Conservation (phyloP, 2,888 invertebrate genomes). For the Macrophya annulata region DNA sequence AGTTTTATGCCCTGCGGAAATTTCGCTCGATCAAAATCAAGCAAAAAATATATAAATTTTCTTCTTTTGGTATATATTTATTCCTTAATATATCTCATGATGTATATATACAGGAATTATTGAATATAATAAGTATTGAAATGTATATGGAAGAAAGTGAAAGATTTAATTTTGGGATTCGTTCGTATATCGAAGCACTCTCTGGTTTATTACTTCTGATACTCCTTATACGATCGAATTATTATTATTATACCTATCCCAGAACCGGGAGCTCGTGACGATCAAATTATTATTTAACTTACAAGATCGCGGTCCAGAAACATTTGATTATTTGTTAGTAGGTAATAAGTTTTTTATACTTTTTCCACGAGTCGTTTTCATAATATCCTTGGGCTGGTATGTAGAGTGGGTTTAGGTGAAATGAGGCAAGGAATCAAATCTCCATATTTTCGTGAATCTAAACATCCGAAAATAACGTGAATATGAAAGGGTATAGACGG, state of each 20-base stretch:
- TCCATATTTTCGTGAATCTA: slow-evolving; percentile 33
- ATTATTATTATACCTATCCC: neutral
- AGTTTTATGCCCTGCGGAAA: neutral
- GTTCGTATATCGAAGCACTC: neutral
- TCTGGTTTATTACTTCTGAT: neutral
- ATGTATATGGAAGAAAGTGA: neutral
- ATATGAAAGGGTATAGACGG: slow-evolving; percentile 18
- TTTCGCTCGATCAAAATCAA: neutral
- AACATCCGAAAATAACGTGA: slow-evolving; percentile 43
- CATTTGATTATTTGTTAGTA: neutral
- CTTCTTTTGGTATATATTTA: neutral
- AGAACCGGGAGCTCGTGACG: neutral
- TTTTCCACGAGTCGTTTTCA: neutral
- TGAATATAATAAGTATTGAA: neutral
- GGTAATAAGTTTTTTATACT: too few relatives aligned
- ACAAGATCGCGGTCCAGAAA: neutral
- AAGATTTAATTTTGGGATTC: neutral
- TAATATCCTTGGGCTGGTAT: neutral
- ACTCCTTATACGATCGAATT: neutral
- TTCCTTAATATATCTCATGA: neutral
- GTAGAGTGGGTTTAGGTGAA: neutral
- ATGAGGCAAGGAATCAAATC: slow-evolving; percentile 42
- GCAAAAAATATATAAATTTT: neutral
- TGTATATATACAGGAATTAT: neutral
- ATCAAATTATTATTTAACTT: neutral